Evolutionary conservation across 2,113 vertebrate species (phyloP).

Genomic region (Tragelaphus strepsiceros): DNA sequence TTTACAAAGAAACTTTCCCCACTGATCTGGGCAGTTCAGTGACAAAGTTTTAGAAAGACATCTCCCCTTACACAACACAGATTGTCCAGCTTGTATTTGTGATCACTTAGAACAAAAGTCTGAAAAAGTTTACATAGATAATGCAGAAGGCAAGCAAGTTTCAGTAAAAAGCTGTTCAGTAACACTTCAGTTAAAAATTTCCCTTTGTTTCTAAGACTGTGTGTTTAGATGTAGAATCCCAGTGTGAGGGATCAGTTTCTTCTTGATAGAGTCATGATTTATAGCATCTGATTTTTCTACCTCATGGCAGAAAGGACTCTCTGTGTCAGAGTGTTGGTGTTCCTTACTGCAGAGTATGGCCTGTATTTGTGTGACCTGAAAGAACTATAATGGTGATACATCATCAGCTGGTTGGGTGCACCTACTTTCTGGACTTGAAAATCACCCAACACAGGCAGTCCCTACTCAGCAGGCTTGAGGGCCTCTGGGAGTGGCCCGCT

Average conservation of each 20-base stretch:
- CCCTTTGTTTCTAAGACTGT: neutral
- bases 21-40: constrained; percentile 22
- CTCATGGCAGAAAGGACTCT: neutral
- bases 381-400: neutral
- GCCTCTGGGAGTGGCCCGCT: neutral
- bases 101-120: constrained; percentile 17
- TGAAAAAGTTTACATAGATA: constrained; percentile 31
- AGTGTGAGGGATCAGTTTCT: neutral
- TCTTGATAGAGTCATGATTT: neutral
- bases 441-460: neutral
- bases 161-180: neutral
- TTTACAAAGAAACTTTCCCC: constrained; percentile 45
- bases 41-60: constrained; percentile 37
- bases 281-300: neutral
- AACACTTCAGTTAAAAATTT: neutral
- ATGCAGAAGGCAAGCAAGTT: neutral
- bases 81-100: constrained; percentile 33
- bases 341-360: neutral
- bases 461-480: neutral
- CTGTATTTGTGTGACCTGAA: neutral
- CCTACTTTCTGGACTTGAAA: neutral
- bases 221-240: neutral
- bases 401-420: neutral
- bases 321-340: neutral
- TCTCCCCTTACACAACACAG: constrained; percentile 30